Evolutionary conservation across 2,888 invertebrate genomes (phyloP).

Genomic region (Mechanitis messenoides): DNA sequence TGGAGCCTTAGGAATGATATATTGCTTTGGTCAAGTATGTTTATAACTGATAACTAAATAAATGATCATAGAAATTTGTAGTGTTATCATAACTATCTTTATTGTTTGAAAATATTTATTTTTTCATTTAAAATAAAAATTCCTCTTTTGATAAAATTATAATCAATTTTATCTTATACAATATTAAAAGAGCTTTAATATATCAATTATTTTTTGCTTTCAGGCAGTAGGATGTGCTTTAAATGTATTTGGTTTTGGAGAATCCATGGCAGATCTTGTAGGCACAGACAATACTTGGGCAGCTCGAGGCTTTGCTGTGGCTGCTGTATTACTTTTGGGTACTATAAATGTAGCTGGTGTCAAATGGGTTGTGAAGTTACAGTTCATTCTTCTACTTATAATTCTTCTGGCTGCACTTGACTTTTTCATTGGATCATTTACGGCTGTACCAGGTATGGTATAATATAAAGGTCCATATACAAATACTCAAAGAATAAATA

Average conservation of each 20-base stretch:
- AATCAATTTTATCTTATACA: no score
- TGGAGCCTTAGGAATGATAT: constrained; percentile 93
- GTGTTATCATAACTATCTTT: not conserved
- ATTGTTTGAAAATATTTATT: not conserved
- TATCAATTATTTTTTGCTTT: constrained; percentile 15
- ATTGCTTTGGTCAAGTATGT: constrained; percentile 95
- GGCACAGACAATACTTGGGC: constrained; percentile 85
- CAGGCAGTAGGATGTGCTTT: constrained; percentile 97
- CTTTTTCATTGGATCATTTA: constrained; percentile 94
- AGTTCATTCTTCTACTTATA: constrained; percentile 90
- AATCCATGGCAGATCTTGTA: constrained; percentile 93
- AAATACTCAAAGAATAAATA: not conserved
- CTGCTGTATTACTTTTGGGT: constrained; percentile 89
- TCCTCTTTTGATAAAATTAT: no score
- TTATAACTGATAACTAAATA: constrained; percentile 1
- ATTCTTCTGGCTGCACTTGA: constrained; percentile 93
- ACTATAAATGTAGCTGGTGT: constrained; percentile 97
- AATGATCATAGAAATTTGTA: not conserved
- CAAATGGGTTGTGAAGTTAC: constrained; percentile 97
- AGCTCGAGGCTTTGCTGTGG: constrained; percentile 90
- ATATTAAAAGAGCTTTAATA: no score
- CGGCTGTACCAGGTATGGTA: constrained; percentile 79
- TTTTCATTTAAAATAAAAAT: no score
- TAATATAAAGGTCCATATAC: no score
- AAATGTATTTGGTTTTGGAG: constrained; percentile 97